Base-by-base conservation (phyloP, 2,888 invertebrate species). In the Scaptomyza flava region DNA sequence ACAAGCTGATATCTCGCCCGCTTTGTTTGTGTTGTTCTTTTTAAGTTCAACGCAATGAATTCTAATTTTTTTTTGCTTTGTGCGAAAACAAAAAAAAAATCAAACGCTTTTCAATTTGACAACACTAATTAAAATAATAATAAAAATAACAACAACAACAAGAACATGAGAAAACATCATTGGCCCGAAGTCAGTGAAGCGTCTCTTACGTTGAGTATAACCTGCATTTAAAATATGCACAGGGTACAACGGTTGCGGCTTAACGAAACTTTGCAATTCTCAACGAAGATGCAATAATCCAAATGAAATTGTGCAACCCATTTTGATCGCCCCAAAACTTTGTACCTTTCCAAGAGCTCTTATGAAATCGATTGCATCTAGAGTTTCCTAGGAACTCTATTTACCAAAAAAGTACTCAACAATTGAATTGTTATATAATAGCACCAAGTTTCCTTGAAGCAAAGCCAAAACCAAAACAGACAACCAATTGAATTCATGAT, bases 101-200 rank as follows among this genome's bases (percentile, higher is more conserved):
- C 17, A 17, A 17, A 17, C 17, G 17, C 17, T 17, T 17, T 17
- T 17, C 17, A 17, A 17, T 17, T 17, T 17, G 17, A 17, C 17
- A 17, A 17, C 17, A 62, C 7, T 23, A 60, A 43, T 47, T 36
- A 47, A 38, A 43, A 58, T n/a, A 36, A 30, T 3, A 41, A 63
- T 6, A 47, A 38, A 6, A 60, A 34, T 6, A 59, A 47, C 11
- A 65, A 54, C 17, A 51, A 38, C 17, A 14, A 47, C 31, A 33
- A 17, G 14, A 14, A 47, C 31, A 33, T n/a, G 14, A 14, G 3
- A n/a, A 64, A 59, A 51, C 58, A 64, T 53, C 46, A 65, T 52
- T 50, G 27, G 46, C 20, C 46, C 33, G 47, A 20, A 51, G 11
- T 60, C 65, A 64, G 69, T 74, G 48, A 74, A 74, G 71, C 60